Percentiles rank a stretch among this genome's conserved stretches.
These are phyloP conservation scores for Madoqua kirkii DNA, from an alignment of 2,113 vertebrate genomes.

Conservation along the genomic window DNA sequence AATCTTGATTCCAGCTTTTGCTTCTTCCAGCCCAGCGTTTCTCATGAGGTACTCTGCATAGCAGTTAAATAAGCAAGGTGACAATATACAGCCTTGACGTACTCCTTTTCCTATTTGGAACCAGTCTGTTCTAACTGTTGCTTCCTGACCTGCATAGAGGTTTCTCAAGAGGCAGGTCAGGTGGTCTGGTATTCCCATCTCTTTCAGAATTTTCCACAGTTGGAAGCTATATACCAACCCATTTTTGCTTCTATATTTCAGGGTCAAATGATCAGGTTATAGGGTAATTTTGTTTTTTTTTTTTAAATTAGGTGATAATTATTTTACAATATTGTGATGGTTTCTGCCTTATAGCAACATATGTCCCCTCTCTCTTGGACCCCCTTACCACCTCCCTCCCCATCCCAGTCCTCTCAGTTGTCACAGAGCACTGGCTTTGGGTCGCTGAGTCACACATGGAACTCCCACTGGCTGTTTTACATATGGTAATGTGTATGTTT, in stretches of 20 bases:
- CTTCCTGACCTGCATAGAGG: too few relatives aligned
- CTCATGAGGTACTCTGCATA: too few relatives aligned
- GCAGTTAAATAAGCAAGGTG: too few relatives aligned
- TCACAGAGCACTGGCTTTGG: background rate
- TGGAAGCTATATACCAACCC: background rate
- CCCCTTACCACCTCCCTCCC: background rate
- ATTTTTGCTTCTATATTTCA: constrained; percentile 23
- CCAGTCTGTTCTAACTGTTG: too few relatives aligned
- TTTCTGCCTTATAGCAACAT: background rate
- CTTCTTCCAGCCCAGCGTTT: too few relatives aligned
- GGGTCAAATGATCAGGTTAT: background rate
- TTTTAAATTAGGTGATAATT: background rate
- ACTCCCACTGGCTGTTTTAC: background rate
- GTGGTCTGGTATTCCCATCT: too few relatives aligned
- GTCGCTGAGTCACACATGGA: background rate
- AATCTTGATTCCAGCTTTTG: too few relatives aligned
- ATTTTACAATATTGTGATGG: background rate
- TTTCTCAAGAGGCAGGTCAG: too few relatives aligned
- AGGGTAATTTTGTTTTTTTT: background rate
- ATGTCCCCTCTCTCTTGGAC: background rate
- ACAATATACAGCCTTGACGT: too few relatives aligned
- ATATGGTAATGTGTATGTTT: background rate
- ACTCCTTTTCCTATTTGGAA: too few relatives aligned
- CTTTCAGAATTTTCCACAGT: too few relatives aligned
- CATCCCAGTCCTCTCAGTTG: background rate